Percentiles rank a stretch among this genome's conserved stretches.
These are phyloP conservation scores for Drosophila rhopaloa DNA, from an alignment of 1,140 invertebrate species.

Conservation along the genomic window DNA sequence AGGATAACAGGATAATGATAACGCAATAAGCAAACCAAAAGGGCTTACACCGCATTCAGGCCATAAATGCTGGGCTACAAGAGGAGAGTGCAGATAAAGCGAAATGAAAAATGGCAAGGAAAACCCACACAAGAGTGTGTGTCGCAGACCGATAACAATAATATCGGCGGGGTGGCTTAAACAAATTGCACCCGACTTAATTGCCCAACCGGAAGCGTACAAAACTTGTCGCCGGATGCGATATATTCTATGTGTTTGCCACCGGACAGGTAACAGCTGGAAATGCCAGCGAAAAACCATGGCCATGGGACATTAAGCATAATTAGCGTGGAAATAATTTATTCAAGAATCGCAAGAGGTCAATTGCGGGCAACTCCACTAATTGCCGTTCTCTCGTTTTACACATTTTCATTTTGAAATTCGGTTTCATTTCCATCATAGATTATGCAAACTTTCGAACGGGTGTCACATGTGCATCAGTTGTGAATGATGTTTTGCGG, in stretches of 20 bases:
- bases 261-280: conserved; percentile 30
- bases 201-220: conserved; percentile 39
- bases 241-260: conserved; percentile 29
- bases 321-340: conserved; percentile 46
- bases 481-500: conserved; percentile 22
- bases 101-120: conserved; percentile 67
- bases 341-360: conserved; percentile 42
- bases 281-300: conserved; percentile 11
- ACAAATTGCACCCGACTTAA: conserved; percentile 63
- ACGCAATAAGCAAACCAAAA: conserved; percentile 73
- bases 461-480: conserved; percentile 17
- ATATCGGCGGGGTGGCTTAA: conserved; percentile 60
- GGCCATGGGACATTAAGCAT: conserved; percentile 22
- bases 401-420: conserved; percentile 21
- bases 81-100: conserved; percentile 49
- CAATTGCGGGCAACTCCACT: conserved; percentile 28
- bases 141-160: conserved; percentile 63
- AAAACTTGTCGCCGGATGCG: conserved; percentile 46
- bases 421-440: conserved; percentile 21
- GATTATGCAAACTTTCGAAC: conserved; percentile 23
- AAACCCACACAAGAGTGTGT: background rate
- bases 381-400: conserved; percentile 28
- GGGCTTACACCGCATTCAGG: conserved; percentile 44
- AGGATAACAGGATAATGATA: conserved; percentile 81
- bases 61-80: conserved; percentile 47